Conservation (phyloP, 2,113 vertebrate genomes). For the Myrmecophaga tridactyla region DNA sequence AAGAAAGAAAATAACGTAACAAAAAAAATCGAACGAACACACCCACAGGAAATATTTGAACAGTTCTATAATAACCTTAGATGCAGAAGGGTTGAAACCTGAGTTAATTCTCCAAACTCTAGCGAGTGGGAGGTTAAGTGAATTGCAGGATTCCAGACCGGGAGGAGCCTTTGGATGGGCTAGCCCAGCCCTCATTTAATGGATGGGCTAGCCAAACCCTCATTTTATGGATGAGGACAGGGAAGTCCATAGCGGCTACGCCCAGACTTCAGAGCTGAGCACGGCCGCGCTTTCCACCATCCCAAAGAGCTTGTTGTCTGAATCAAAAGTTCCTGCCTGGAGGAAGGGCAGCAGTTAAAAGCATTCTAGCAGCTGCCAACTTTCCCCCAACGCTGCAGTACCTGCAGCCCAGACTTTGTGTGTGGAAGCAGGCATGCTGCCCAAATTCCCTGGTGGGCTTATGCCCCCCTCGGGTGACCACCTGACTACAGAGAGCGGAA, state of each 20-base stretch:
- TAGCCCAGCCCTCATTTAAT: background rate
- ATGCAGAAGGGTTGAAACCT: constrained; percentile 38
- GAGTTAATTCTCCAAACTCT: constrained; percentile 9
- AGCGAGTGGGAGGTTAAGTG: background rate
- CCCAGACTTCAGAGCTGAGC: background rate
- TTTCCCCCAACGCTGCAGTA: background rate
- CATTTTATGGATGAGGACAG: background rate
- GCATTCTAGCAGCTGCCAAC: background rate
- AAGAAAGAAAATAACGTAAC: constrained; percentile 19
- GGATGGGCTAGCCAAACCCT: background rate
- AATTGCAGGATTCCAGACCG: background rate
- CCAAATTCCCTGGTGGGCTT: background rate
- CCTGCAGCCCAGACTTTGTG: background rate
- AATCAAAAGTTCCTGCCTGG: background rate
- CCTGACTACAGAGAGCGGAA: no score
- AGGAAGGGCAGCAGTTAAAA: background rate
- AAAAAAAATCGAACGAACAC: constrained; percentile 43
- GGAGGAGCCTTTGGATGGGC: background rate
- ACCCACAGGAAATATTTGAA: constrained; percentile 55
- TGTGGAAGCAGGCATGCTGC: background rate
- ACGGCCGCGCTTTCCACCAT: background rate
- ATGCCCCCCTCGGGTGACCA: background rate
- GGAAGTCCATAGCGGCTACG: background rate
- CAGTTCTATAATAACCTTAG: constrained; percentile 54
- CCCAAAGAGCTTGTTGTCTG: background rate